Conservation (phyloP, 64 coral and sea anemone species). For the Platygyra sinensis region DNA sequence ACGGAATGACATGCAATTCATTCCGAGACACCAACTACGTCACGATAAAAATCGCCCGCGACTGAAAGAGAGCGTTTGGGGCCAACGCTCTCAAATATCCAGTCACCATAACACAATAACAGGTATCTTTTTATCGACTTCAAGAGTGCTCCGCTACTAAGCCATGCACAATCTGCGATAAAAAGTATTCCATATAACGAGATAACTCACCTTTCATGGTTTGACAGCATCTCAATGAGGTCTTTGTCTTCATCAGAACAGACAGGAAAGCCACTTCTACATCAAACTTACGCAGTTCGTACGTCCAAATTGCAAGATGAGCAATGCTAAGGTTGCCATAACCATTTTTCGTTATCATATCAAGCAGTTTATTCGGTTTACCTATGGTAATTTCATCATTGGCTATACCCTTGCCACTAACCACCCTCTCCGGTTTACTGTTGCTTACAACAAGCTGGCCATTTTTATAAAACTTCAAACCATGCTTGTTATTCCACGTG, state of each 20-base stretch:
- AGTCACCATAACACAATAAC: too few species aligned
- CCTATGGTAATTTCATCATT: conserved; percentile 51
- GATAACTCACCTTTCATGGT: conserved; percentile 57
- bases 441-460: conserved; percentile 49
- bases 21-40: too few species aligned
- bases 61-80: too few species aligned
- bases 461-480: conserved; percentile 84
- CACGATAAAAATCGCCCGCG: too few species aligned
- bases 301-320: conserved; percentile 75
- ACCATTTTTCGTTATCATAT: background rate
- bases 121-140: too few species aligned
- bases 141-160: too few species aligned
- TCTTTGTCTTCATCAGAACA: conserved; percentile 40
- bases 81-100: too few species aligned
- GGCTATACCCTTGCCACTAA: background rate
- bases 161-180: too few species aligned
- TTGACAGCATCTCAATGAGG: conserved; percentile 64
- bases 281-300: conserved; percentile 60
- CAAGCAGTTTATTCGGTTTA: conserved; percentile 43
- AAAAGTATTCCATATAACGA: too few species aligned
- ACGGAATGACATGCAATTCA: too few species aligned
- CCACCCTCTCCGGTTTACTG: conserved; percentile 6
- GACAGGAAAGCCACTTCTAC: conserved; percentile 68
- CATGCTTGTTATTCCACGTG: conserved; percentile 64
- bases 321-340: conserved; percentile 70